Conservation (phyloP, 2,888 invertebrate species). For the Euspilapteryx auroguttella region DNA sequence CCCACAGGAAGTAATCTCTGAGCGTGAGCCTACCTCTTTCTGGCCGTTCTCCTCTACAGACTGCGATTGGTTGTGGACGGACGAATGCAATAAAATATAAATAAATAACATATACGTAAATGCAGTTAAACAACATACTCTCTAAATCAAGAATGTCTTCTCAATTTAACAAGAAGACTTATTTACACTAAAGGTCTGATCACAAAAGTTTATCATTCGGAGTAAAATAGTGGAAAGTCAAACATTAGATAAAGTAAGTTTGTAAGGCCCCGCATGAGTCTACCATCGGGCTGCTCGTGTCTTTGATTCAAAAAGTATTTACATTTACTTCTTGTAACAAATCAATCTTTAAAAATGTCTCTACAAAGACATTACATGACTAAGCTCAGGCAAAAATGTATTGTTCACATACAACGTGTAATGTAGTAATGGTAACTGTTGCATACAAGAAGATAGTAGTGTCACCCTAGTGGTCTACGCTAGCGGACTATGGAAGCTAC, state of each 20-base stretch:
- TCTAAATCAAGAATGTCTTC: slow-evolving; percentile 36
- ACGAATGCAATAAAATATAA: slow-evolving; percentile 60
- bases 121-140: slow-evolving; percentile 52
- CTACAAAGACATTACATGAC: slow-evolving; percentile 55
- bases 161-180: slow-evolving; percentile 30
- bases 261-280: slow-evolving; percentile 49
- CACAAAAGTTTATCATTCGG: slow-evolving; percentile 40
- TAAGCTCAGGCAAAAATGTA: slow-evolving; percentile 52
- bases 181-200: slow-evolving; percentile 30
- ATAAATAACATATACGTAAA: slow-evolving; percentile 55
- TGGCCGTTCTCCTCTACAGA: slow-evolving; percentile 60
- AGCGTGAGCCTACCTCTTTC: slow-evolving; percentile 54
- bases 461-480: slow-evolving; percentile 61
- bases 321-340: slow-evolving; percentile 49
- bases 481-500: slow-evolving; percentile 48
- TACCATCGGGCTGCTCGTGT: slow-evolving; percentile 39
- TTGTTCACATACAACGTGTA: slow-evolving; percentile 46
- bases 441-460: slow-evolving; percentile 54
- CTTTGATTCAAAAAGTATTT: slow-evolving; percentile 38
- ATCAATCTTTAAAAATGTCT: slow-evolving; percentile 48
- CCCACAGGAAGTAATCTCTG: slow-evolving; percentile 19
- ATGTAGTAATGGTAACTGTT: slow-evolving; percentile 46
- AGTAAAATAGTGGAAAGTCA: slow-evolving; percentile 17
- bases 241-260: slow-evolving; percentile 36
- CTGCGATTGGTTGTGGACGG: slow-evolving; percentile 61